These are phyloP conservation scores for Zophobas atratus DNA, from an alignment of 1,140 invertebrate genomes.

Conservation along the genomic window DNA sequence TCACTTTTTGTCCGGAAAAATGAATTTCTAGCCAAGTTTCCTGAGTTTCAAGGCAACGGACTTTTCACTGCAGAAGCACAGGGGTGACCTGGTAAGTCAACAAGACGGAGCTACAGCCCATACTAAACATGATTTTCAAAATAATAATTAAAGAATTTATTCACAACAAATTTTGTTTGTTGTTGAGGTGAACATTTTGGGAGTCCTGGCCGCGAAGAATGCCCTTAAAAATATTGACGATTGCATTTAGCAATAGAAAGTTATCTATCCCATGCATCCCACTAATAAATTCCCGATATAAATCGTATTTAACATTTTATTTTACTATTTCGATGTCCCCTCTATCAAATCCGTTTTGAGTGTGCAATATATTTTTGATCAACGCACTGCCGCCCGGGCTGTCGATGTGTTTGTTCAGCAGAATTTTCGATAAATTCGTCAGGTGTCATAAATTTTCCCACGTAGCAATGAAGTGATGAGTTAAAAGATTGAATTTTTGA, in stretches of 20 bases:
- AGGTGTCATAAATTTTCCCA: slow-evolving; percentile 57
- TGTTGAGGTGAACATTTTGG: slow-evolving; percentile 41
- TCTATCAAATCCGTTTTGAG: slow-evolving; percentile 28
- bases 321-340: slow-evolving; percentile 49
- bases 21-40: too few species aligned
- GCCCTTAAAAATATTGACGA: slow-evolving; percentile 52
- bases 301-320: slow-evolving; percentile 58
- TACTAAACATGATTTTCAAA: too few species aligned
- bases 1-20: too few species aligned
- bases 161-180: background rate
- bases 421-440: slow-evolving; percentile 59
- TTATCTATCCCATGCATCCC: slow-evolving; percentile 54
- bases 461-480: slow-evolving; percentile 58
- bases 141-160: background rate
- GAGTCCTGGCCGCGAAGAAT: slow-evolving; percentile 20
- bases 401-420: slow-evolving; percentile 56
- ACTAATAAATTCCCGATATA: slow-evolving; percentile 58
- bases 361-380: slow-evolving; percentile 16
- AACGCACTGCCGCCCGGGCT: slow-evolving; percentile 7
- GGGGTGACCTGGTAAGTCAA: too few species aligned
- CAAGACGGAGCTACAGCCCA: too few species aligned
- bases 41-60: too few species aligned
- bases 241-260: slow-evolving; percentile 55
- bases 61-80: too few species aligned
- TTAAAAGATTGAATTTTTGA: slow-evolving; percentile 62